Conservation (phyloP, 2,888 invertebrate species). For the Nomada ferruginata region DNA sequence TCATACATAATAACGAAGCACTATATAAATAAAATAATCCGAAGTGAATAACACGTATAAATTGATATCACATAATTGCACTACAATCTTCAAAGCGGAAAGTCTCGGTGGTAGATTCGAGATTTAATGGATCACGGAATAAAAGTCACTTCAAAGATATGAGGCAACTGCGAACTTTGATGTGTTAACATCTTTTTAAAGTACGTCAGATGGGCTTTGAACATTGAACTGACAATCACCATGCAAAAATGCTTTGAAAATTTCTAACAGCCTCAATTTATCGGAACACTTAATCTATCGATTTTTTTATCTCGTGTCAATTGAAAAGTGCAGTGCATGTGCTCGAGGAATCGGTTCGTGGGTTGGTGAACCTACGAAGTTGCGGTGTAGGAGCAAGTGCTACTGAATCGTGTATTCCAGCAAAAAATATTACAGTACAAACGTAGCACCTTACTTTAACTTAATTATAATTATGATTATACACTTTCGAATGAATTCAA, state of each 20-base stretch:
- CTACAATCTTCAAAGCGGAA: background rate
- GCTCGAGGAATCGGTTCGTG: slow-evolving; percentile 22
- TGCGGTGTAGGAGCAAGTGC: background rate
- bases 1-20: too few relatives aligned
- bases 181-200: slow-evolving; percentile 9
- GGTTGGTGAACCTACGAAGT: slow-evolving; percentile 16
- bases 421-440: background rate
- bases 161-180: slow-evolving; percentile 16
- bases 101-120: too few relatives aligned
- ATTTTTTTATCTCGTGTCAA: slow-evolving; percentile 5
- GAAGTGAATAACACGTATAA: background rate
- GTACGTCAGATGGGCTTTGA: slow-evolving; percentile 3
- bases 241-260: slow-evolving; percentile 23
- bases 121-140: background rate
- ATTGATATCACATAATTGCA: background rate
- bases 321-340: slow-evolving; percentile 12
- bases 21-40: too few relatives aligned
- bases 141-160: slow-evolving; percentile 1
- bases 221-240: slow-evolving; percentile 15
- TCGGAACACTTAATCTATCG: slow-evolving; percentile 28
- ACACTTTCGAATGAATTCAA: too few relatives aligned
- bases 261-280: background rate
- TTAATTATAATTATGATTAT: too few relatives aligned
- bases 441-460: too few relatives aligned
- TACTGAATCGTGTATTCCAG: background rate